Evolutionary conservation across 2,888 invertebrate species (phyloP).

Genomic region (Leucozona laternaria): DNA sequence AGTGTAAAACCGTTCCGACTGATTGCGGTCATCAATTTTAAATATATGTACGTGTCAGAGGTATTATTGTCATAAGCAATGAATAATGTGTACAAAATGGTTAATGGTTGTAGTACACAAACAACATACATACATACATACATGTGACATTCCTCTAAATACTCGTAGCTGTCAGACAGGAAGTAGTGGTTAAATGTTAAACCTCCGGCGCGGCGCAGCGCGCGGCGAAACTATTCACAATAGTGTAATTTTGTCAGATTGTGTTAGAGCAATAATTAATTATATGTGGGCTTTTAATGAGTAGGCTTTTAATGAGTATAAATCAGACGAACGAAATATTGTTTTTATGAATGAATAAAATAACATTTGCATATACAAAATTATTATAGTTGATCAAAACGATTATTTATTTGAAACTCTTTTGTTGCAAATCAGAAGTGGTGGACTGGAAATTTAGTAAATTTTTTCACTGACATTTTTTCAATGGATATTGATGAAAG

Average conservation of each 20-base stretch:
- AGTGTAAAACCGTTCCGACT: not conserved
- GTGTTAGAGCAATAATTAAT: constrained; percentile 7
- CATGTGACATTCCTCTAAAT: constrained; percentile 15
- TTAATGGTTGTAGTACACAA: constrained; percentile 2
- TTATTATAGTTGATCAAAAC: not conserved
- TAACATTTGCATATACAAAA: not conserved
- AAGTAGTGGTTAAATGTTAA: constrained; percentile 23
- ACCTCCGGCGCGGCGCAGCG: too few relatives aligned
- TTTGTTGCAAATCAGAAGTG: not conserved
- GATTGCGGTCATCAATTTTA: constrained; percentile 18
- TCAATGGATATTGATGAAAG: not conserved
- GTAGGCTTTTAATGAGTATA: constrained; percentile 13
- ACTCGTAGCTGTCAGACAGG: constrained; percentile 24
- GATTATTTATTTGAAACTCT: too few relatives aligned
- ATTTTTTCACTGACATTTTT: not conserved
- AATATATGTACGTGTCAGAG: not conserved
- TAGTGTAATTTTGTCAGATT: constrained; percentile 18
- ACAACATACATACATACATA: not conserved
- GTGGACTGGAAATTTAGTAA: not conserved
- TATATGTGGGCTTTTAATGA: not conserved
- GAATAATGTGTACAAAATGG: constrained; percentile 17
- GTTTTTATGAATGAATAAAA: constrained; percentile 18
- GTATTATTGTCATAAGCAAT: constrained; percentile 24
- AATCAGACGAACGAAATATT: not conserved
- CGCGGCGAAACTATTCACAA: constrained; percentile 20